These are phyloP conservation scores for Pocillopora grandis DNA, from an alignment of 92 coral and sea anemone genomes.

Conservation along the genomic window DNA sequence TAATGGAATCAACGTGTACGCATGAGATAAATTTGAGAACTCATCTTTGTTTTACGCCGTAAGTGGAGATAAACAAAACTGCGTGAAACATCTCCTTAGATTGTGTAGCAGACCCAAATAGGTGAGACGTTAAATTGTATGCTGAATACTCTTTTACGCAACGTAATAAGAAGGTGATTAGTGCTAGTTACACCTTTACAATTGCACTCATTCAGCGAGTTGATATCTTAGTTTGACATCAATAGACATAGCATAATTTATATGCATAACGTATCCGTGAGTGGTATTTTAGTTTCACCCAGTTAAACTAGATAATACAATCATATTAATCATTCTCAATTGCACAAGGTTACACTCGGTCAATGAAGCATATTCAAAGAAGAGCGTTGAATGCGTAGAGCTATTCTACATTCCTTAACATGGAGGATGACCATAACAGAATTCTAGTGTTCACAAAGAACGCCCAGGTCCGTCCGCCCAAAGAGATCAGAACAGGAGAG, in stretches of 20 bases:
- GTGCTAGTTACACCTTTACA: too few relatives aligned
- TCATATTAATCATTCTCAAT: background rate
- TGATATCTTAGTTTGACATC: too few relatives aligned
- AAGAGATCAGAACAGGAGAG: conserved; percentile 38
- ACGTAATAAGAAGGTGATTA: too few relatives aligned
- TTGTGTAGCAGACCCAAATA: conserved; percentile 89
- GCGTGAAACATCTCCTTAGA: conserved; percentile 61
- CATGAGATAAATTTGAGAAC: conserved; percentile 63
- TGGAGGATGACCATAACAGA: conserved; percentile 64
- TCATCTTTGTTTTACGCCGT: conserved; percentile 84
- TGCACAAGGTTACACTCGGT: conserved; percentile 75
- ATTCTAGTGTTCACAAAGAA: conserved; percentile 57
- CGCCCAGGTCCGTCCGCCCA: conserved; percentile 56
- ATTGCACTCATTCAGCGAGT: too few relatives aligned
- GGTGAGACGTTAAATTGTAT: conserved; percentile 42
- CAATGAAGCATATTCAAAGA: conserved; percentile 76
- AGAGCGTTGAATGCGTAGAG: conserved; percentile 71
- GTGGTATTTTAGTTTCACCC: too few relatives aligned
- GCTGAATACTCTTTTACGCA: too few relatives aligned
- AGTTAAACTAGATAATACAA: too few relatives aligned
- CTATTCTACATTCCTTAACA: conserved; percentile 51
- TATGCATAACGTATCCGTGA: too few relatives aligned
- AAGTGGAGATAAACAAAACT: conserved; percentile 43
- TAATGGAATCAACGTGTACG: conserved; percentile 78
- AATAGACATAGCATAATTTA: too few relatives aligned